Conservation (phyloP, 2,113 vertebrate genomes). For the Centrocercus urophasianus region DNA sequence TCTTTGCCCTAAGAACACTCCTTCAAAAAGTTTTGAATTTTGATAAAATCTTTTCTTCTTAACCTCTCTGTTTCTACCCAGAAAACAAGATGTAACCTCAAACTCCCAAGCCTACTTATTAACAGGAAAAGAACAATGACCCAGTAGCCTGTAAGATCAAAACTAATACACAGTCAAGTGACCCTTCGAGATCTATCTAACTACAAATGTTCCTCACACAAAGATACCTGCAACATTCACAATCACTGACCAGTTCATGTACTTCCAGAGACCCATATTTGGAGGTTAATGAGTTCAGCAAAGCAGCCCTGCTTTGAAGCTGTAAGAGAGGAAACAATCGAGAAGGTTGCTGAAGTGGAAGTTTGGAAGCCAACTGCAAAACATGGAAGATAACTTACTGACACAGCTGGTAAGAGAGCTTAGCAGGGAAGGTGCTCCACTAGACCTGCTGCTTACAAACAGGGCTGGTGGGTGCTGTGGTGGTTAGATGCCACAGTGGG, state of each 20-base stretch:
- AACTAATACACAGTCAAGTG: neutral
- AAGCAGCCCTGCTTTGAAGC: neutral
- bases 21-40: neutral
- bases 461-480: neutral
- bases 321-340: neutral
- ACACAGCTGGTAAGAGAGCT: neutral
- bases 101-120: neutral
- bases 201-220: rapidly evolving
- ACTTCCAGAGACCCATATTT: rapidly evolving
- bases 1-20: neutral
- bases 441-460: neutral
- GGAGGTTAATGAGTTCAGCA: neutral
- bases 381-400: neutral
- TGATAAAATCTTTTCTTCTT: neutral
- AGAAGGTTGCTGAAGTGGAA: neutral
- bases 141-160: neutral
- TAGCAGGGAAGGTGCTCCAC: neutral
- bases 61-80: neutral
- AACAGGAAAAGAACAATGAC: neutral
- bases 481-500: neutral
- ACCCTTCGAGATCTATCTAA: neutral
- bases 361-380: too few relatives aligned
- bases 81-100: neutral
- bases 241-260: neutral
- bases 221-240: neutral